These are phyloP conservation scores for Gadus chalcogrammus DNA, from an alignment of 2,113 vertebrate species.

Conservation along the genomic window DNA sequence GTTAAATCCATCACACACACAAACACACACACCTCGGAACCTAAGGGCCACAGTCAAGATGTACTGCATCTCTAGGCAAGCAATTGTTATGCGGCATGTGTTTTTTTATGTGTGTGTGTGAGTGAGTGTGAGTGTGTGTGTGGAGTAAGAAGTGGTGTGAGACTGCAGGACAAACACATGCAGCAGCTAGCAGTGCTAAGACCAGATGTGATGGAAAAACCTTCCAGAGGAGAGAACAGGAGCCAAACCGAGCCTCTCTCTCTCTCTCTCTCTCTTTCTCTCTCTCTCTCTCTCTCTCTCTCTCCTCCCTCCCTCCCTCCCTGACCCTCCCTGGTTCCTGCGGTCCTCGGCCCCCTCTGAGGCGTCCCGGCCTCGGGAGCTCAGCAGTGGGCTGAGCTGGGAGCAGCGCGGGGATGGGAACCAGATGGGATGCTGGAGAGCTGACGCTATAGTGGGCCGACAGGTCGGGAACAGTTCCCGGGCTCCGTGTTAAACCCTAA, in stretches of 20 bases:
- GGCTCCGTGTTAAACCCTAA: conserved; percentile 47
- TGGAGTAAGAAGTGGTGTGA: conserved; percentile 36
- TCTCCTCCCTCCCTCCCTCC: too few species aligned
- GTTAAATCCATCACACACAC: not conserved
- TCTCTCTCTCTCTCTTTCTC: not conserved
- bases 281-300: too few species aligned
- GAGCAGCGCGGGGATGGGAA: conserved; percentile 35
- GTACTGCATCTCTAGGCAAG: too few species aligned
- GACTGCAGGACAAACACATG: conserved; percentile 55
- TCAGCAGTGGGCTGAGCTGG: conserved; percentile 29
- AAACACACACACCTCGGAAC: too few species aligned
- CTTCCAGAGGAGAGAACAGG: conserved; percentile 16
- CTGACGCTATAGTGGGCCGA: too few species aligned
- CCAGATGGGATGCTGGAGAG: conserved; percentile 48
- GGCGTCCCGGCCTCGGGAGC: not conserved
- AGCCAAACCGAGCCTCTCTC: not conserved
- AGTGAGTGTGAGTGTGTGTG: conserved; percentile 14
- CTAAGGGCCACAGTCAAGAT: too few species aligned
- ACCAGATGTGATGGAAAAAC: conserved; percentile 3
- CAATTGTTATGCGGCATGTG: not conserved
- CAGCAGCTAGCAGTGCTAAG: conserved; percentile 14
- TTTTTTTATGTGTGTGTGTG: not conserved
- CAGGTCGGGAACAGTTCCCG: not conserved
- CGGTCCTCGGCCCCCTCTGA: too few species aligned
- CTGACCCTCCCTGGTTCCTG: too few species aligned